These are phyloP conservation scores for Xestia c-nigrum DNA, from an alignment of 2,888 invertebrate species.

Conservation along the genomic window DNA sequence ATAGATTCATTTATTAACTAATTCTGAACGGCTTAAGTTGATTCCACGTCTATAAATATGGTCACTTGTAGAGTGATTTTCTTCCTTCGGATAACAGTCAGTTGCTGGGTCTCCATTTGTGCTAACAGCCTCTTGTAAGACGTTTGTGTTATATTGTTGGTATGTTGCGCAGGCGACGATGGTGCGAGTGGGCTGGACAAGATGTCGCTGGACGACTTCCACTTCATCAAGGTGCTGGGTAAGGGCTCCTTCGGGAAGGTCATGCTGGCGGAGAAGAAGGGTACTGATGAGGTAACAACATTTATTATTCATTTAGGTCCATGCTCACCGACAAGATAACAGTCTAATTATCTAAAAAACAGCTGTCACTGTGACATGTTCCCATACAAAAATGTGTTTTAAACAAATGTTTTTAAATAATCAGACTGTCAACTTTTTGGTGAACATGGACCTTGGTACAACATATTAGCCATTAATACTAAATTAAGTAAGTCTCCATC, in stretches of 20 bases:
- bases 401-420: no score
- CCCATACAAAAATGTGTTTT: no score
- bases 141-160: neutral
- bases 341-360: no score
- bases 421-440: no score
- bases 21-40: neutral
- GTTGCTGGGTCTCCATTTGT: slow-evolving; percentile 6
- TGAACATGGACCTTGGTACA: neutral
- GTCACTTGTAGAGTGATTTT: neutral
- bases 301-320: no score
- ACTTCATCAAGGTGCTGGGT: slow-evolving; percentile 99
- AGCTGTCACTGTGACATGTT: no score
- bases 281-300: slow-evolving; percentile 93
- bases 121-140: neutral
- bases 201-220: slow-evolving; percentile 96
- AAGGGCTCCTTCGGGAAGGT: slow-evolving; percentile 99
- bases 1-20: neutral
- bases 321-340: no score
- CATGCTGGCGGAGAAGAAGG: slow-evolving; percentile 98
- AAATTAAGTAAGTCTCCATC: neutral
- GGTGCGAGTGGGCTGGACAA: slow-evolving; percentile 83
- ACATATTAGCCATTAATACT: neutral
- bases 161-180: slow-evolving; percentile 65
- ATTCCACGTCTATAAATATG: neutral
- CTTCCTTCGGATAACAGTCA: neutral